Conservation (phyloP, 2,113 vertebrate species). For the Thermophis baileyi region DNA sequence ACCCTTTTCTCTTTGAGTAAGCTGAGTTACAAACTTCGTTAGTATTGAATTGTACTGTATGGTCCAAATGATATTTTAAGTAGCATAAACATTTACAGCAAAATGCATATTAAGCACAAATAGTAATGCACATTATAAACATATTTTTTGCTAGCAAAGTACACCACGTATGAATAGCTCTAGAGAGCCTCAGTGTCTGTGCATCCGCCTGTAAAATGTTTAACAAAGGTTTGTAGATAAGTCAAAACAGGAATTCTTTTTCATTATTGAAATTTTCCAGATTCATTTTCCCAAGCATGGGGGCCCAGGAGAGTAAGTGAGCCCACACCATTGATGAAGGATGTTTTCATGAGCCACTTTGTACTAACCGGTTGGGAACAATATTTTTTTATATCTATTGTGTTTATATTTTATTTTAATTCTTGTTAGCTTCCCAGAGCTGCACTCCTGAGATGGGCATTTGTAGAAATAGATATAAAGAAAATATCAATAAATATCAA, state of each 20-base stretch:
- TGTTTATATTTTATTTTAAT: neutral
- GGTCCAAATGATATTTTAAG: neutral
- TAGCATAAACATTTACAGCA: neutral
- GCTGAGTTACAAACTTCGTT: neutral
- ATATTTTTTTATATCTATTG: neutral
- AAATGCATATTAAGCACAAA: neutral
- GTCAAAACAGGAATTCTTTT: neutral
- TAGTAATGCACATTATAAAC: neutral
- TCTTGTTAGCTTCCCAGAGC: neutral
- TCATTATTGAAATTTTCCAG: neutral
- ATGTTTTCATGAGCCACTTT: neutral
- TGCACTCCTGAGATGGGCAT: neutral
- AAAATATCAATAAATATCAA: neutral
- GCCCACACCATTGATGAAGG: neutral
- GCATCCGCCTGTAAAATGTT: neutral
- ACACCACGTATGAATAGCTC: neutral
- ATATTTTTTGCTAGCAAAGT: neutral
- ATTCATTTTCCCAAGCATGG: neutral
- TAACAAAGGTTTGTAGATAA: neutral
- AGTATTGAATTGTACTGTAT: neutral
- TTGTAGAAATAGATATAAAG: neutral
- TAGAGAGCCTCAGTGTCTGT: neutral
- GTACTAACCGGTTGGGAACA: neutral
- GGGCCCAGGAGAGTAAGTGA: neutral
- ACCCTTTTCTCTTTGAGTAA: neutral